phyloP scores from a whole-genome alignment of 2,797 vertebrate species.

The Gadopsis bispinosus region DNA sequence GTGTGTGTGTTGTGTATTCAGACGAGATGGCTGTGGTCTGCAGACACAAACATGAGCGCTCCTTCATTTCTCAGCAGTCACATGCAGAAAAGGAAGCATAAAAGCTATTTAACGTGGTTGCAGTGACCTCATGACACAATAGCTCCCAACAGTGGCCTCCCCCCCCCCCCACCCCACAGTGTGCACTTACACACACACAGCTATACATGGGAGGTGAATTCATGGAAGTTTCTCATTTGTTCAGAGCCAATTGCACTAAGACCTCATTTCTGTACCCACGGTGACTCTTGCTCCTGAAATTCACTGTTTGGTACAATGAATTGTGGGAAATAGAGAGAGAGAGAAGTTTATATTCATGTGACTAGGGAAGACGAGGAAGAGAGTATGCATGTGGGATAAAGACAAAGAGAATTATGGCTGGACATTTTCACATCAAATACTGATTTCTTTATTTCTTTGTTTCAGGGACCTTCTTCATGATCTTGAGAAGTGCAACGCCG shows the following conservation, averaged over 20 bases:
- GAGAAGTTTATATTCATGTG: not conserved
- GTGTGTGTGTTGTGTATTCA: conserved; percentile 11
- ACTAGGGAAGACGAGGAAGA: not conserved
- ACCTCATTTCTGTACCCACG: conserved; percentile 36
- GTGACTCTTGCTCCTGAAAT: conserved; percentile 50
- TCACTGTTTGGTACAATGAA: conserved; percentile 53
- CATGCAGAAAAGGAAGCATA: conserved; percentile 59
- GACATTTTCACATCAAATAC: not conserved
- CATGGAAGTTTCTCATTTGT: conserved; percentile 76
- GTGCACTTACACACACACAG: conserved; percentile 5
- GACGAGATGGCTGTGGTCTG: conserved; percentile 64
- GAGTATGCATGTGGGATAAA: not conserved
- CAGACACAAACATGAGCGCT: conserved; percentile 48
- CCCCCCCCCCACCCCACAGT: not conserved
- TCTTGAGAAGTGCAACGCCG: conserved; percentile 95
- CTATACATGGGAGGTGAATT: conserved; percentile 70
- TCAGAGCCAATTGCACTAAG: conserved; percentile 43
- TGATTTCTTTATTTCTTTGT: conserved; percentile 47
- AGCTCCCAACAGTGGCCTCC: conserved; percentile 38
- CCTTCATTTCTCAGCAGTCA: conserved; percentile 63
- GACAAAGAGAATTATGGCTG: not conserved
- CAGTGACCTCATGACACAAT: conserved; percentile 79
- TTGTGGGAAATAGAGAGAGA: conserved; percentile 17
- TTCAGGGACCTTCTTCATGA: conserved; percentile 93
- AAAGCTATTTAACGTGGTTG: conserved; percentile 58